A percentile compares a stretch with the other conserved stretches of the same genome.
Conservation (phyloP, 2,113 vertebrate species). For the Rhinolophus ferrumequinum region DNA sequence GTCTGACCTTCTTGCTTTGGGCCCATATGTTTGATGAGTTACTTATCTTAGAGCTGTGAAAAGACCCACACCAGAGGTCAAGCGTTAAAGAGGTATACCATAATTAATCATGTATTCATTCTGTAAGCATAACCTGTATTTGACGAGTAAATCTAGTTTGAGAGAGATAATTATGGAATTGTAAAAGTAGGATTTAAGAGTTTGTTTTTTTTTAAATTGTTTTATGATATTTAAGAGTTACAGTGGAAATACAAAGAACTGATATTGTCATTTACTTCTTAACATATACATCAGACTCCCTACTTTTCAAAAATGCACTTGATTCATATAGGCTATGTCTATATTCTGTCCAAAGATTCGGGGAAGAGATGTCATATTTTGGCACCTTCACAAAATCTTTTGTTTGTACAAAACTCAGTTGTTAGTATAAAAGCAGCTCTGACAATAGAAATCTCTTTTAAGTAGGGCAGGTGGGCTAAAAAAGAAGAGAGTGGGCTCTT, state of each 20-base stretch:
- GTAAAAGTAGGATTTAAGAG: conserved; percentile 11
- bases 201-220: background rate
- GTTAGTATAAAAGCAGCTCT: background rate
- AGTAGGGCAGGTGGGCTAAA: background rate
- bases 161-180: background rate
- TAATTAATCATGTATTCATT: background rate
- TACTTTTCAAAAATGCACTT: conserved; percentile 1
- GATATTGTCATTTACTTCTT: background rate
- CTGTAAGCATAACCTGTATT: background rate
- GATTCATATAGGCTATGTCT: background rate
- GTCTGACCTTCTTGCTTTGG: background rate
- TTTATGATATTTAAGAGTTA: background rate
- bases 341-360: background rate
- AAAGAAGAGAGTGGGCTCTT: background rate
- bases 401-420: background rate
- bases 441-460: background rate
- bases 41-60: background rate
- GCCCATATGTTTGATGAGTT: background rate
- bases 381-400: background rate
- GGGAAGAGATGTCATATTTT: background rate
- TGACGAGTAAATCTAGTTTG: background rate
- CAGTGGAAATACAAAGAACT: background rate
- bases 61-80: background rate
- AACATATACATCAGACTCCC: background rate
- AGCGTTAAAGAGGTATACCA: background rate